A percentile compares a stretch with the other conserved stretches of the same genome.
These are phyloP conservation scores for Styela plicata DNA, from an alignment of 23 tunicate genomes.

Conservation along the genomic window DNA sequence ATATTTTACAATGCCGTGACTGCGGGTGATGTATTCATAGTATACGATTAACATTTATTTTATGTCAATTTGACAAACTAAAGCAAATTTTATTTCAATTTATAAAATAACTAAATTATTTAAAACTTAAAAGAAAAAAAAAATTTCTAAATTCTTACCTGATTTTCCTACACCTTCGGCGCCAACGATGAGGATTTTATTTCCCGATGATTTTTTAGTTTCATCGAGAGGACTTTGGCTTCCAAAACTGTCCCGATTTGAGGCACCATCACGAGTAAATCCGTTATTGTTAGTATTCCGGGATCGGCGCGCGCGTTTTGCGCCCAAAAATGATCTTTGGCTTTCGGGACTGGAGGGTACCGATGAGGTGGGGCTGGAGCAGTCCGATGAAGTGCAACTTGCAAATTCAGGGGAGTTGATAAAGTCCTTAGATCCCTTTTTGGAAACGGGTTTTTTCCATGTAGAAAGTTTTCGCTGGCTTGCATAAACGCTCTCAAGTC, in stretches of 20 bases:
- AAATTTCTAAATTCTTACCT: constrained; percentile 11
- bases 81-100: too few species aligned
- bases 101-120: background rate
- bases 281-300: background rate
- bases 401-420: background rate
- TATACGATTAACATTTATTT: too few species aligned
- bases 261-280: too few species aligned
- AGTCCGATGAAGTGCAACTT: constrained; percentile 3
- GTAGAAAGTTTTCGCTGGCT: background rate
- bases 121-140: too few species aligned
- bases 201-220: constrained; percentile 18
- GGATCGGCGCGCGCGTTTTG: background rate
- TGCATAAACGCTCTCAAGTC: constrained; percentile 18
- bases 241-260: constrained; percentile 21
- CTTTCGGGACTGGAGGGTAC: constrained; percentile 29
- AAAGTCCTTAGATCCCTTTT: constrained; percentile 23
- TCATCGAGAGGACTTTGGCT: constrained; percentile 12
- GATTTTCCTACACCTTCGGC: constrained; percentile 40
- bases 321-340: background rate
- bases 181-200: constrained; percentile 14
- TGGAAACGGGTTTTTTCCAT: background rate
- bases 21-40: too few species aligned
- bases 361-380: constrained; percentile 23
- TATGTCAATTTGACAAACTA: too few species aligned
- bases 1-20: background rate